Conservation (phyloP, 2,888 invertebrate genomes). For the Mycalesis mineus region DNA sequence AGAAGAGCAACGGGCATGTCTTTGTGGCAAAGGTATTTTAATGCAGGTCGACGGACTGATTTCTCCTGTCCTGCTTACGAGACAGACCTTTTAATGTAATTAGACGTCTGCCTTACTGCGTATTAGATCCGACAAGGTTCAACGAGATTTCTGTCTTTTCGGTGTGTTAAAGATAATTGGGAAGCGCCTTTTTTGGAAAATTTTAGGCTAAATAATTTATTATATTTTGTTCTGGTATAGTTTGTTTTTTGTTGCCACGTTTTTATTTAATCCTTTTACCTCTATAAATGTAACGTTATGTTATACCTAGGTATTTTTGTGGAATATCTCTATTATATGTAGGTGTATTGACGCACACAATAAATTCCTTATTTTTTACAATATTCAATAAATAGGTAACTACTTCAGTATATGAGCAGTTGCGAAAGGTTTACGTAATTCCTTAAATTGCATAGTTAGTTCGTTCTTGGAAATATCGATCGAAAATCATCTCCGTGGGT, state of each 20-base stretch:
- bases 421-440: no score
- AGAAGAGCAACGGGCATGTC: constrained; percentile 63
- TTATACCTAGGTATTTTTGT: no score
- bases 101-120: constrained; percentile 36
- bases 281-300: no score
- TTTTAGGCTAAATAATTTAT: neutral
- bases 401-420: no score
- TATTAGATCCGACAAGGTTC: constrained; percentile 8
- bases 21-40: constrained; percentile 71
- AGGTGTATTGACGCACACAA: no score
- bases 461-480: no score
- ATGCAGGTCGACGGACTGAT: constrained; percentile 68
- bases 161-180: neutral
- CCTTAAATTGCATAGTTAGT: no score
- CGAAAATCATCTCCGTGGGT: neutral
- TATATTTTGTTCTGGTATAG: neutral
- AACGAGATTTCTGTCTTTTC: neutral
- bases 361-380: no score
- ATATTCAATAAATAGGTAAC: no score
- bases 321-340: no score
- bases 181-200: neutral
- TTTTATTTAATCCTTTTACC: no score
- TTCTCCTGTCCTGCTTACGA: constrained; percentile 56
- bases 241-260: neutral
- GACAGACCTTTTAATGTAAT: constrained; percentile 45